Base-by-base conservation (phyloP, 1,140 invertebrate genomes). In the Habropoda laboriosa region DNA sequence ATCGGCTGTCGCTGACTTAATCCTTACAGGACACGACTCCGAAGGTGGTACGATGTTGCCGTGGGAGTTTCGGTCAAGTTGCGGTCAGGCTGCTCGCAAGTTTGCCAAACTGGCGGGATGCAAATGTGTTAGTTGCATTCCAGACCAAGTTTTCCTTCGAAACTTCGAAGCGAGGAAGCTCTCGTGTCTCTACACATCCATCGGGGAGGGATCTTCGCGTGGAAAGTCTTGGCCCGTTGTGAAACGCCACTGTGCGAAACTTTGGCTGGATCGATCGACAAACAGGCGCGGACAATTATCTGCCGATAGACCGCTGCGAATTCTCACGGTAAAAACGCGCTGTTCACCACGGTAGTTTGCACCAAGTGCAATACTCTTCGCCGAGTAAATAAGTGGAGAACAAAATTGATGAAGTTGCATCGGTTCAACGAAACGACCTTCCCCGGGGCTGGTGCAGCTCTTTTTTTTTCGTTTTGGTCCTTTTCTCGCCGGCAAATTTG, bases 91-190 rank as follows among this genome's bases (percentile, higher is more conserved):
- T 53, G 76, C 64, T 81, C 72, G 49, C 66, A 80, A 88, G 84
- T 88, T 83, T 77, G 72, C 49, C 51, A 35, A n/a, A 27, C n/a
- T 55, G 60, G 67, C 53, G 21, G 30, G 84, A 86, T 85, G 85
- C 81, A 86, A 88, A 89, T 84, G 83, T 79, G 79, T 86, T 80
- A 85, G 80, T 86, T 78, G 85, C 85, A 87, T 89, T 88, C 83
- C 79, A 73, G n/a, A 12, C 58, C 12, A 63, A 85, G 70, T 85
- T 84, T 86, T 86, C 83, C 68, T 70, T 70, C 32, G 49, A 72
- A 84, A 85, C 73, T 84, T 84, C 40, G 53, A 51, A 77, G 60
- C 42, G 71, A 47, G 76, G 51, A 70, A 45, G n/a, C n/a, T n/a
- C 77, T 47, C 18, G 66, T 38, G 45, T 51, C 53, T 74, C n/a